Evolutionary conservation across 2,113 vertebrate genomes (phyloP).

Genomic region (Hypanus sabinus): DNA sequence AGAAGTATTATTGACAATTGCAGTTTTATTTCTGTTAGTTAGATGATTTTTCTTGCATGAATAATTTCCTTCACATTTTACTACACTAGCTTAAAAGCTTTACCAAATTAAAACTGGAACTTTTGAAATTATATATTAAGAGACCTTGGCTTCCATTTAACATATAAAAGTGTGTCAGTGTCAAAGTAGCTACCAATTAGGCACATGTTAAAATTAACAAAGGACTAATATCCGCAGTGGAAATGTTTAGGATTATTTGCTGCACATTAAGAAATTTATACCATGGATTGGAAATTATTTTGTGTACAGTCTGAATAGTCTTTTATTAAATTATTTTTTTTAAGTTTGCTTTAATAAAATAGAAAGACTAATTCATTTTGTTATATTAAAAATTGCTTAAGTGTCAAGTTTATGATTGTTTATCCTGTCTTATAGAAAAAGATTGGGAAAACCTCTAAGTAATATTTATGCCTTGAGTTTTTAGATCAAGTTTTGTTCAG

Average conservation of each 20-base stretch:
- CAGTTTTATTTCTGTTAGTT: background rate
- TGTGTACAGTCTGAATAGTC: background rate
- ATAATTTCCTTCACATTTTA: slow-evolving; percentile 1
- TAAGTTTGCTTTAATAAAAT: background rate
- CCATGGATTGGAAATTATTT: background rate
- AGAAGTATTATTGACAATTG: background rate
- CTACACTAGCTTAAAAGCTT: background rate
- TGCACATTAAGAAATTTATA: background rate
- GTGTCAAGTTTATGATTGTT: background rate
- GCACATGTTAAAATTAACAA: background rate
- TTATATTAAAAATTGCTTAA: background rate
- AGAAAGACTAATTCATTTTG: background rate
- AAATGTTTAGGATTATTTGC: background rate
- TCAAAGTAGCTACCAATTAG: background rate
- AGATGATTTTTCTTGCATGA: background rate
- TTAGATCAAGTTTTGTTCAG: background rate
- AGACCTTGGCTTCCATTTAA: background rate
- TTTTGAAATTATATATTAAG: background rate
- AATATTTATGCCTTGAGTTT: background rate
- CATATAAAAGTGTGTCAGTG: background rate
- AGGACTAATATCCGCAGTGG: background rate
- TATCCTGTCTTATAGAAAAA: background rate
- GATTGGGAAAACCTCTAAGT: background rate
- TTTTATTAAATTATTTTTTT: background rate
- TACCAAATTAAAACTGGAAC: background rate